Evolutionary conservation across 2,888 invertebrate species (phyloP).

Genomic region (Synergus itoensis): DNA sequence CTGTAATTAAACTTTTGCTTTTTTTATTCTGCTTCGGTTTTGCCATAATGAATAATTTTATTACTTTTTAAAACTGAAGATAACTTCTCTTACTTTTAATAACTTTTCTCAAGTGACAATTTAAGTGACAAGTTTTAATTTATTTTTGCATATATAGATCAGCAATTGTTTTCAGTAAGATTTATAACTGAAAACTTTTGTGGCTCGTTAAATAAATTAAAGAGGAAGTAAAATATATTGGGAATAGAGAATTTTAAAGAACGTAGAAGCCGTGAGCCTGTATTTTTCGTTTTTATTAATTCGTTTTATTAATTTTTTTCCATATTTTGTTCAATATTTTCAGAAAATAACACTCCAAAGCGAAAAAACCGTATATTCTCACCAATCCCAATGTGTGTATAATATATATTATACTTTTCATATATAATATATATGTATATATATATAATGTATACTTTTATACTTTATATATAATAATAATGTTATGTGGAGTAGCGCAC

Average conservation of each 20-base stretch:
- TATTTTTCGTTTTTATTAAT: slow-evolving; percentile 71
- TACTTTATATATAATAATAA: slow-evolving; percentile 75
- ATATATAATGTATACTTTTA: slow-evolving; percentile 75
- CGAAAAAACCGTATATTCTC: slow-evolving; percentile 78
- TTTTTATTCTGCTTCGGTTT: slow-evolving; percentile 15
- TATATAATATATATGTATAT: slow-evolving; percentile 74
- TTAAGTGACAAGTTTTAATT: neutral
- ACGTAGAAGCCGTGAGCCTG: neutral
- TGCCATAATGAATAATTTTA: neutral
- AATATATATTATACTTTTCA: slow-evolving; percentile 75
- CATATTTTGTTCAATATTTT: slow-evolving; percentile 78
- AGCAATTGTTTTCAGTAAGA: neutral
- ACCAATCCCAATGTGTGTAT: slow-evolving; percentile 77
- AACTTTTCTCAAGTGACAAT: neutral
- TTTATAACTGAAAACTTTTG: neutral
- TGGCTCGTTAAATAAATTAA: neutral
- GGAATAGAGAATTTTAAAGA: slow-evolving; percentile 26
- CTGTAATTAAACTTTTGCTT: neutral
- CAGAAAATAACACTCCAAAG: slow-evolving; percentile 79
- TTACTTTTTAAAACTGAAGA: neutral
- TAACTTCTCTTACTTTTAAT: neutral
- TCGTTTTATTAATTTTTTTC: slow-evolving; percentile 76
- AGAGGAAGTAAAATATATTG: slow-evolving; percentile 4
- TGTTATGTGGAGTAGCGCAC: slow-evolving; percentile 77
- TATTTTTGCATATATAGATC: neutral